A percentile compares a stretch with the other conserved stretches of the same genome.
Conservation (phyloP, 2,888 invertebrate species). For the Hyposoter didymator region DNA sequence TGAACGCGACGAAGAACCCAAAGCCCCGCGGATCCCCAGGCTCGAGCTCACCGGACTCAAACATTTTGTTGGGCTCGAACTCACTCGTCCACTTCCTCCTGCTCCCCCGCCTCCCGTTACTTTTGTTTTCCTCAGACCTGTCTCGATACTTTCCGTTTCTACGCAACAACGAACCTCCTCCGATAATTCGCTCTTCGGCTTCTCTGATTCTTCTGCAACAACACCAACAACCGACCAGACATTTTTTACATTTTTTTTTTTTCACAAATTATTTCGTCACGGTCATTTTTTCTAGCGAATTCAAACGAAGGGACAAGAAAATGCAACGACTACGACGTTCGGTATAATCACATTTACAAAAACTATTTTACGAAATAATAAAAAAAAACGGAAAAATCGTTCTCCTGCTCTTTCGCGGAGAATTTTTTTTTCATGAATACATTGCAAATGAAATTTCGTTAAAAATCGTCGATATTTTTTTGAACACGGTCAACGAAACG, state of each 20-base stretch:
- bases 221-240: neutral
- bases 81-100: slow-evolving; percentile 69
- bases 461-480: too few species aligned
- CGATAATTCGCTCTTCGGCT: slow-evolving; percentile 38
- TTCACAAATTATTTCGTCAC: neutral
- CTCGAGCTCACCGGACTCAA: slow-evolving; percentile 74
- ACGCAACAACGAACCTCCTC: slow-evolving; percentile 79
- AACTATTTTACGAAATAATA: too few species aligned
- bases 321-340: neutral
- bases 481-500: too few species aligned
- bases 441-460: too few species aligned
- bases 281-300: neutral
- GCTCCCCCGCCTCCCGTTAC: slow-evolving; percentile 37
- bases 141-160: slow-evolving; percentile 86
- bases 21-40: neutral
- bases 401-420: too few species aligned
- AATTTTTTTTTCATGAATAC: neutral
- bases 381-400: too few species aligned
- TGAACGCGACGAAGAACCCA: slow-evolving; percentile 52
- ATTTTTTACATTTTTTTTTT: neutral
- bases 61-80: slow-evolving; percentile 77
- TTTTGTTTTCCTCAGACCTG: slow-evolving; percentile 89
- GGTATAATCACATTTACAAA: too few species aligned
- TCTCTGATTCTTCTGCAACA: slow-evolving; percentile 52
- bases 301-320: neutral